Evolutionary conservation across 2,797 vertebrate species (phyloP).

Genomic region (Chaetophractus vellerosus): DNA sequence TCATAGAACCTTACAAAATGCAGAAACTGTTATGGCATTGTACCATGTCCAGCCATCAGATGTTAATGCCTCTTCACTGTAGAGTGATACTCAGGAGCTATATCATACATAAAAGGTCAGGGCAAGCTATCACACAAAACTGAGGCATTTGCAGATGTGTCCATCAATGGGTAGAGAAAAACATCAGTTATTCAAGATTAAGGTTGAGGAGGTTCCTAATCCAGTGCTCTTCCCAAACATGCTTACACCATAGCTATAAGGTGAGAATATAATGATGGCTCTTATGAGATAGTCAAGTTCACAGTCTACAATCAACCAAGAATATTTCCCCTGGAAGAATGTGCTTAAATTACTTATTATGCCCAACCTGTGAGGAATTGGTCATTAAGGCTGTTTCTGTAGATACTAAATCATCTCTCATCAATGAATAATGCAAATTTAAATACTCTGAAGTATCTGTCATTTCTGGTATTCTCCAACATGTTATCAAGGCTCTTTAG

Average conservation of each 20-base stretch:
- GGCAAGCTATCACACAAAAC: neutral
- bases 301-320: slow-evolving; percentile 15
- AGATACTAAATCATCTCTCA: slow-evolving; percentile 25
- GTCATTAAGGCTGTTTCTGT: neutral
- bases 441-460: slow-evolving; percentile 43
- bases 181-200: neutral
- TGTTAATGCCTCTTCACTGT: neutral
- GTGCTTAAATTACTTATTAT: slow-evolving; percentile 51
- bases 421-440: neutral
- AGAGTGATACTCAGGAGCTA: neutral
- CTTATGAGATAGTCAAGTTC: neutral
- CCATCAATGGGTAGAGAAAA: neutral
- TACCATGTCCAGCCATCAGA: neutral
- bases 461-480: neutral
- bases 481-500: neutral
- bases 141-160: neutral
- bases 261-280: neutral
- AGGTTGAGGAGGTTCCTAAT: neutral
- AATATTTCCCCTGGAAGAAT: slow-evolving; percentile 53
- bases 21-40: neutral
- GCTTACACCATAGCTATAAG: neutral
- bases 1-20: slow-evolving; percentile 38
- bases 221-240: neutral
- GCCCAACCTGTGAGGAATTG: neutral
- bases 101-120: neutral